These are phyloP conservation scores for Athalia rosae DNA, from an alignment of 2,888 invertebrate species.

Conservation along the genomic window DNA sequence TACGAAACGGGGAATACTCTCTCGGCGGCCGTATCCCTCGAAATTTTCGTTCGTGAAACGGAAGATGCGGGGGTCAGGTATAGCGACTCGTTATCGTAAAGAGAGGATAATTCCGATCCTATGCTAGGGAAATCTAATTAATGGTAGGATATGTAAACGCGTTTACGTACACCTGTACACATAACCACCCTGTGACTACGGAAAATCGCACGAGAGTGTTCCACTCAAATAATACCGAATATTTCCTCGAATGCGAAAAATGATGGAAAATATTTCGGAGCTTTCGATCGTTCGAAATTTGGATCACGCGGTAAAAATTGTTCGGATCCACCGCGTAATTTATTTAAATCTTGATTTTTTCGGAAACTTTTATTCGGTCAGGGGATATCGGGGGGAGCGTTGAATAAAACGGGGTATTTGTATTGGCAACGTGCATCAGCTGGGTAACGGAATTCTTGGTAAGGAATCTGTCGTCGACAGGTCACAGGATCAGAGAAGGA, in stretches of 20 bases:
- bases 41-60: neutral
- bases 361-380: too few species aligned
- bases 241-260: too few species aligned
- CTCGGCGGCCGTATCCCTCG: neutral
- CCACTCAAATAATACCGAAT: too few species aligned
- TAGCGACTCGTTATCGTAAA: conserved; percentile 22
- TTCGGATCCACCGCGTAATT: too few species aligned
- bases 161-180: too few species aligned
- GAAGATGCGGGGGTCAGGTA: conserved; percentile 12
- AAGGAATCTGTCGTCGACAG: conserved; percentile 58
- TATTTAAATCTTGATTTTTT: too few species aligned
- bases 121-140: conserved; percentile 29
- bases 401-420: conserved; percentile 53
- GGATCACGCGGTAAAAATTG: too few species aligned
- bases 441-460: conserved; percentile 57
- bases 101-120: too few species aligned
- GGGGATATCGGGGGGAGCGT: neutral
- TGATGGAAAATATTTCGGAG: too few species aligned
- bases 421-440: conserved; percentile 60
- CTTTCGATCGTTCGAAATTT: too few species aligned
- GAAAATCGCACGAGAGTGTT: too few species aligned
- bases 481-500: conserved; percentile 53
- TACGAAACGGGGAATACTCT: neutral
- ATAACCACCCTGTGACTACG: too few species aligned
- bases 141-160: neutral